A percentile compares a stretch with the other conserved stretches of the same genome.
phyloP scores from a whole-genome alignment of 2,113 vertebrate species.

The Centropus bengalensis region DNA sequence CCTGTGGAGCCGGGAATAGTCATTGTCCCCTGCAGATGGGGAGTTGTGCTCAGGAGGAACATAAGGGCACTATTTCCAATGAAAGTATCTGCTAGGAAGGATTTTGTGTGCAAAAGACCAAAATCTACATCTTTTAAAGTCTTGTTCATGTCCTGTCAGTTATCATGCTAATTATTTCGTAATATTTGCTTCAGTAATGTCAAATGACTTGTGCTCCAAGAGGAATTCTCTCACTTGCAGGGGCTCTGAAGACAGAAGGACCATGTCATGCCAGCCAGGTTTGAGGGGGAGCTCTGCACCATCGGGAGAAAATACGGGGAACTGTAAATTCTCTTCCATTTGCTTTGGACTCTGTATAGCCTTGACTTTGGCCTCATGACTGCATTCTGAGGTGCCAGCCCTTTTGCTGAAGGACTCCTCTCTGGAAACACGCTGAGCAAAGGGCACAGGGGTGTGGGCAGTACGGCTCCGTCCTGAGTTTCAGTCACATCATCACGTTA shows the following conservation, averaged over 20 bases:
- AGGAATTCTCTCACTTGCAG: conserved; percentile 53
- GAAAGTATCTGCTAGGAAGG: background rate
- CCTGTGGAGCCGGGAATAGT: background rate
- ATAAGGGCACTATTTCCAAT: background rate
- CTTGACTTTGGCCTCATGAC: conserved; percentile 28
- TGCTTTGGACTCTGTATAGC: conserved; percentile 60
- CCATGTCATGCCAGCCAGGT: background rate
- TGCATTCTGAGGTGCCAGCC: conserved; percentile 41
- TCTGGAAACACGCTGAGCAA: conserved; percentile 36
- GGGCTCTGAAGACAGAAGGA: conserved; percentile 46
- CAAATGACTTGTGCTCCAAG: background rate
- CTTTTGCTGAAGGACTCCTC: conserved; percentile 20
- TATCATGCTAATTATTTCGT: fast-evolving
- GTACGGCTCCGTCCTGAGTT: conserved; percentile 9
- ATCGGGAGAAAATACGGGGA: background rate
- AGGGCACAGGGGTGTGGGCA: background rate
- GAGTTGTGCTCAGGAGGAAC: background rate
- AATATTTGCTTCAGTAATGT: background rate
- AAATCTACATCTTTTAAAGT: background rate
- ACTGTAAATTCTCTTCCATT: conserved; percentile 53
- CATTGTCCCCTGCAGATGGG: background rate
- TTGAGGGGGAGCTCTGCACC: conserved; percentile 45
- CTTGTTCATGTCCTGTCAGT: fast-evolving
- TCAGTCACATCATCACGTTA: background rate
- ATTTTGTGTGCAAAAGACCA: background rate